Evolutionary conservation across 2,797 vertebrate genomes (phyloP), one percentile per base, ranked within the genome.

Genomic region (Pipistrellus pygmaeus): DNA sequence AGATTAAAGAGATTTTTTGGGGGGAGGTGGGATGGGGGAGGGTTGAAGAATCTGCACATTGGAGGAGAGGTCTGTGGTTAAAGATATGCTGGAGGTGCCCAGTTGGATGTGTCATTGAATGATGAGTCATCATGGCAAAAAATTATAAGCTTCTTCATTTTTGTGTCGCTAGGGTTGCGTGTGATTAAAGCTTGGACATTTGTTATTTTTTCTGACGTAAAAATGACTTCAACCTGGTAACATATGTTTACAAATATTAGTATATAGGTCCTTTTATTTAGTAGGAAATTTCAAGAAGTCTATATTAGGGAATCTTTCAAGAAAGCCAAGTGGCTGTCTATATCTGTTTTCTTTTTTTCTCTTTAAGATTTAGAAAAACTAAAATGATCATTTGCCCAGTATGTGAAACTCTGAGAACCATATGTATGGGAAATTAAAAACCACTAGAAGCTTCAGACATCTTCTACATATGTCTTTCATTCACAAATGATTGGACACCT

Each of bases 161-260:
- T 55, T 88, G 48, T 84, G 77, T 93, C n/a, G 83, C 35, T 80
- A 81, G 38, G 8, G 12, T 77, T 96, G 57, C 3, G 1, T 92
- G 73, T 82, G 89, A 55, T 92, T 93, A 93, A 55, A 93, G 57
- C 18, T 89, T 91, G 38, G 88, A 62, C 48, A 66, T 64, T 86
- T 46, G n/a, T 97, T 93, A 71, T 83, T 96, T 93, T 41, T 85
- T 92, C 85, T 96, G 93, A 95, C 21, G 66, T 92, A 94, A 94
- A 91, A 88, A 55, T 96, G 88, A 96, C 85, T 93, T 94, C 88
- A 95, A 6, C 82, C 23, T 82, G 48, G 69, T 77, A 75, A 94
- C 25, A 78, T 82, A 35, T 76, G 44, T 94, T 93, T 92, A 92
- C 13, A 66, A 83, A 82, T 82, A 55, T 20, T 55, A 23, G 18